Conservation (phyloP, 2,888 invertebrate species). For the Cataglyphis altisquamis region DNA sequence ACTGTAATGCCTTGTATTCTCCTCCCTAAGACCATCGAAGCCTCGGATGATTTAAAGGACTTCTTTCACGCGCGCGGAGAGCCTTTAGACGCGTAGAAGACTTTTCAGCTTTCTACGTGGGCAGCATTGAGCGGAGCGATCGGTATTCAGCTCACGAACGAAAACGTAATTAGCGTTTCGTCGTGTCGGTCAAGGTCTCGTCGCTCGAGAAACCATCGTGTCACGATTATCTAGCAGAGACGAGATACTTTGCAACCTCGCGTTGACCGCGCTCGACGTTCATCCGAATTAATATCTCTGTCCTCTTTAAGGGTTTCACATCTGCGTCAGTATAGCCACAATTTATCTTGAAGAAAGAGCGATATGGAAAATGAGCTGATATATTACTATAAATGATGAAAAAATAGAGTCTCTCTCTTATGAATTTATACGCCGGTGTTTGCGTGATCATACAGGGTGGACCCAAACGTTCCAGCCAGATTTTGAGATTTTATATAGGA, state of each 20-base stretch:
- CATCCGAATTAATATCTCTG: conserved; percentile 17
- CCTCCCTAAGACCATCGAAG: not conserved
- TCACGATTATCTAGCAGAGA: conserved; percentile 24
- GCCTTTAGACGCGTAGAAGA: conserved; percentile 1
- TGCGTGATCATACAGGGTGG: not conserved
- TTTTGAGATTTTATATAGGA: too few relatives aligned
- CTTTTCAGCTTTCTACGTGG: conserved; percentile 40
- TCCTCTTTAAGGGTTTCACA: not conserved
- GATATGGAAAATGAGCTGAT: conserved; percentile 16
- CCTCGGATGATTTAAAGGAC: conserved; percentile 45
- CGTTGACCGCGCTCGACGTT: conserved; percentile 6
- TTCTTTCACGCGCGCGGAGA: conserved; percentile 38
- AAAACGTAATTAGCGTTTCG: conserved; percentile 56
- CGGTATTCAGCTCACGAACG: conserved; percentile 42
- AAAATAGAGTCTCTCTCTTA: not conserved
- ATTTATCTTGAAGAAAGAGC: not conserved
- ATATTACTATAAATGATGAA: not conserved
- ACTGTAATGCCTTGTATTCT: conserved; percentile 8
- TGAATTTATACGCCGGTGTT: not conserved
- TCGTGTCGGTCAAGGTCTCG: conserved; percentile 42
- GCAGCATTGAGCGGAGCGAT: conserved; percentile 39
- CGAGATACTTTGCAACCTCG: conserved; percentile 6
- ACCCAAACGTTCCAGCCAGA: too few relatives aligned
- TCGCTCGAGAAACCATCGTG: conserved; percentile 33
- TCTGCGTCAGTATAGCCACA: not conserved